Evolutionary conservation across 1,140 invertebrate species (phyloP), one percentile per base, ranked within the genome.

Genomic region (Panulirus ornatus): DNA sequence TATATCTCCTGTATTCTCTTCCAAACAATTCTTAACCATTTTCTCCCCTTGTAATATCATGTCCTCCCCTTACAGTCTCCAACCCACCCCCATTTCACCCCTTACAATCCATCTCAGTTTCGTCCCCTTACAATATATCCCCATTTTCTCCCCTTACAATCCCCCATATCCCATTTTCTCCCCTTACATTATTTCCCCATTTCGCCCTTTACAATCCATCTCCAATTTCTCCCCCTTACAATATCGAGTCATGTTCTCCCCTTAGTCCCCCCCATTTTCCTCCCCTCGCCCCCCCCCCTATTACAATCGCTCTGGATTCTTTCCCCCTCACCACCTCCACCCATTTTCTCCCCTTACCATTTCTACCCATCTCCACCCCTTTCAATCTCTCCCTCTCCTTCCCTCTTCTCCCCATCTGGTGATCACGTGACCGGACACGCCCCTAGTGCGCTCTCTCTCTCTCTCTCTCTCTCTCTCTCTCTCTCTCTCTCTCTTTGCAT

Each of bases 381-480:
- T 22, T 1, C 9, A 14, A 5, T 22, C 3, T 34, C 70, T 71
- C 36, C 3, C 30, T 34, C 70, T 9, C 19, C 70, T 34, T 27
- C 36, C 16, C 36, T 27, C 6, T 27, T 71, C 70, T 3, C n/a
- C 38, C 3, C 38, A 34, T 73, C 70, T 73, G 30, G 30, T 40
- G 30, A 34, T 73, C 70, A 36, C 70, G 30, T 40, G 30, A 34
- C 38, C 70, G 6, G 11, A 8, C 70, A 36, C 70, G 30, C 70
- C 38, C 38, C 5, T n/a, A n/a, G n/a, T n/a, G n/a, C n/a, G n/a
- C n/a, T n/a, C n/a, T n/a, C n/a, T n/a, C n/a, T n/a, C 66, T 70
- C 66, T 70, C 66, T 70, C 66, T 70, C 66, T 70, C 66, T 70
- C 66, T 70, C 66, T 70, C 66, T 70, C 66, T 70, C 66, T 70